Evolutionary conservation across 2,888 invertebrate species (phyloP).

Genomic region (Melanophora roralis): DNA sequence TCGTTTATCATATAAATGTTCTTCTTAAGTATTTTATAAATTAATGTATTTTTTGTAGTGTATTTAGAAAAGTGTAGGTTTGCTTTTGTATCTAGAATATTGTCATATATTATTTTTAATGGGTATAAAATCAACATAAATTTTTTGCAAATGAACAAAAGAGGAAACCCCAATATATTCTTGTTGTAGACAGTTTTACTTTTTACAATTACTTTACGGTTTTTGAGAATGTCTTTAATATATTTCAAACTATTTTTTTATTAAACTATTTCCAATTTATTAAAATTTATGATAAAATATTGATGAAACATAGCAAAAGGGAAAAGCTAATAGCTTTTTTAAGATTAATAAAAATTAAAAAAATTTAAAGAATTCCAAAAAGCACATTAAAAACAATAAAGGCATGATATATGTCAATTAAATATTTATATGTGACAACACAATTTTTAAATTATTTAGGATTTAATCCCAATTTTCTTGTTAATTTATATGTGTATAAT

Average conservation of each 20-base stretch:
- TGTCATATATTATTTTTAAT: constrained; percentile 43
- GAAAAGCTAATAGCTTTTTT: constrained; percentile 37
- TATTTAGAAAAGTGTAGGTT: background rate
- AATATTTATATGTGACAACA: background rate
- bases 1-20: constrained; percentile 37
- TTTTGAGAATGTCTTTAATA: constrained; percentile 16
- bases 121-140: constrained; percentile 59
- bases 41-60: background rate
- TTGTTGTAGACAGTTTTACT: constrained; percentile 40
- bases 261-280: background rate
- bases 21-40: constrained; percentile 2
- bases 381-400: background rate
- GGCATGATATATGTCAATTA: background rate
- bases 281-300: background rate
- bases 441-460: too few species aligned
- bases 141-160: constrained; percentile 3
- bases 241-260: background rate
- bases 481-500: background rate
- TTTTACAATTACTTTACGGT: constrained; percentile 10
- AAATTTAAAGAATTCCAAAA: too few species aligned
- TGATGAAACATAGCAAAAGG: background rate
- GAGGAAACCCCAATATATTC: constrained; percentile 32
- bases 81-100: constrained; percentile 10
- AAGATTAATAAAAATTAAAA: too few species aligned
- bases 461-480: too few species aligned